These are phyloP conservation scores for Elmis aenea DNA, from an alignment of 2,888 invertebrate genomes.

Conservation along the genomic window DNA sequence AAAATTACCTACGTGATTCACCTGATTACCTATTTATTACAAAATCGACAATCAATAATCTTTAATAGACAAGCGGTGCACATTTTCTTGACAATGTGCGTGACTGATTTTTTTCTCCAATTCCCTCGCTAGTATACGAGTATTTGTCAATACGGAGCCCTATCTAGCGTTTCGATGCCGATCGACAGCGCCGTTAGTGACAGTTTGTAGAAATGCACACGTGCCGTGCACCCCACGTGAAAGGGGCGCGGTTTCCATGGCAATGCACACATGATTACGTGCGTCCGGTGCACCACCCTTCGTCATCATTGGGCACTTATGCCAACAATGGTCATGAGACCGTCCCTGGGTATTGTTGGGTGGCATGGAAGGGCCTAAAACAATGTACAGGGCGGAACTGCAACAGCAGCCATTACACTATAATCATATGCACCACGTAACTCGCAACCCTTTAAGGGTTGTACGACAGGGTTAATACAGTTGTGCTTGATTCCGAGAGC, in stretches of 20 bases:
- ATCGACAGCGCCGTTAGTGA: constrained; percentile 23
- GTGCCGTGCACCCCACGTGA: constrained; percentile 28
- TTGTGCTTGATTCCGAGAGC: constrained; percentile 22
- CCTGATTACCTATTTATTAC: constrained; percentile 27
- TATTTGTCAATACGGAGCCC: constrained; percentile 18
- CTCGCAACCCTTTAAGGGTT: constrained; percentile 24
- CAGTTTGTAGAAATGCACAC: constrained; percentile 24
- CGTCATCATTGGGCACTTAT: constrained; percentile 33
- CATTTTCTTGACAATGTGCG: constrained; percentile 23
- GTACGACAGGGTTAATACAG: constrained; percentile 20
- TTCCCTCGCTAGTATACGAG: constrained; percentile 20
- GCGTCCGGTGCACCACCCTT: constrained; percentile 39
- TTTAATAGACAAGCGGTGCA: constrained; percentile 17
- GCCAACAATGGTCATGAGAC: constrained; percentile 32
- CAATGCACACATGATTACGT: constrained; percentile 36
- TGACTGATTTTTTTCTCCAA: constrained; percentile 20
- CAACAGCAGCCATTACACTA: constrained; percentile 30
- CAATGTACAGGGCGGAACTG: constrained; percentile 36
- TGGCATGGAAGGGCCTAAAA: constrained; percentile 33
- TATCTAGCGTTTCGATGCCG: constrained; percentile 13
- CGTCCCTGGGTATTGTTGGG: constrained; percentile 28
- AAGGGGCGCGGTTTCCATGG: constrained; percentile 35
- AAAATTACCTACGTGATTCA: constrained; percentile 25
- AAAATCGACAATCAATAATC: constrained; percentile 19
- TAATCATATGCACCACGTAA: constrained; percentile 18